Evolutionary conservation across 2,888 invertebrate species (phyloP), one percentile per base, ranked within the genome.

Genomic region (Salpingus planirostris): DNA sequence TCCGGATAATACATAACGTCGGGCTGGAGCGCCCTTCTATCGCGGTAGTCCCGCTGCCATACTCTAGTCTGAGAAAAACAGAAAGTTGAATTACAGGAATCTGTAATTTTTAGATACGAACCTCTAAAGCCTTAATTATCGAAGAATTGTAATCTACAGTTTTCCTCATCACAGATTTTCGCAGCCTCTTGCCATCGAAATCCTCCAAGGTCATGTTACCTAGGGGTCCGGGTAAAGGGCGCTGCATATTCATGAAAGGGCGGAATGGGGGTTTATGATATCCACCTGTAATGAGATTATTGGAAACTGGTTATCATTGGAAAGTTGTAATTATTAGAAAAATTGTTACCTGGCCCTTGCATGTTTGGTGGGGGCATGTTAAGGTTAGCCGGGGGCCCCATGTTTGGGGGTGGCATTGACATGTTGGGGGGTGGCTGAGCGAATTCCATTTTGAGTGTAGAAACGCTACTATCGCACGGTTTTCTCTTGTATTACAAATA

Each of bases 131-230:
- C 64, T 86, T 87, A 40, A 95, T 86, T 55, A 96, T 85, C 21
- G 96, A 80, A 11, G 93, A 83, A 73, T 96, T 96, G 66, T 96
- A 96, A 69, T 97, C 97, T 31, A 97, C 93, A 15, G 96, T 97
- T 70, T 95, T 95, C 49, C 96, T 75, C 80, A 95, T 92, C 43
- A 95, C 90, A 49, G 93, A 91, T 70, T 96, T 96, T 55, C 96
- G 72, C 52, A 95, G 73, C 44, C 93, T 77, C 69, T 96, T 93
- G 37, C 95, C 96, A 73, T 96, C 95, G 61, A 92, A 93, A 65
- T 92, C 92, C 56, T 85, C 85, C 55, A 85, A 77, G 25, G 80
- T 78, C 80, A 80, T 80, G 36, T 70, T 71, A 12, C 65, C 61
- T 31, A 69, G 56, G 18, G 70, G 70, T 1, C 72, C 72, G 2